Percentiles rank a stretch among this genome's conserved stretches.
Conservation (phyloP, 2,797 vertebrate species). For the Xerus rutilus region DNA sequence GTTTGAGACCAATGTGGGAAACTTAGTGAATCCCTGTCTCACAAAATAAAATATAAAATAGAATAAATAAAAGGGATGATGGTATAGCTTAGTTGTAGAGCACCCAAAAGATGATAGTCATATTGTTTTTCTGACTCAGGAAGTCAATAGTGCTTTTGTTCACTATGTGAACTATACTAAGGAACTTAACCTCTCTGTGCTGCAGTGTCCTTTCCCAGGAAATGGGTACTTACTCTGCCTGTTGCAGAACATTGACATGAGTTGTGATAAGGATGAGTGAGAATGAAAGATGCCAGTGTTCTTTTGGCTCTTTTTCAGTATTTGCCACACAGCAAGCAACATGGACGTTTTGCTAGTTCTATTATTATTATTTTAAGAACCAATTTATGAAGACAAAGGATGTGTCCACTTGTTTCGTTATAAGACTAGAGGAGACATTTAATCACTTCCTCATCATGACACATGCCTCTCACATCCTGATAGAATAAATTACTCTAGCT, state of each 20-base stretch:
- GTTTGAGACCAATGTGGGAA: no score
- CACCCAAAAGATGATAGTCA: no score
- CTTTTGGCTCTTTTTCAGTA: neutral
- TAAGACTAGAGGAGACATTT: neutral
- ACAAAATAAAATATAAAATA: no score
- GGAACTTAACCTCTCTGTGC: neutral
- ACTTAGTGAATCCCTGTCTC: no score
- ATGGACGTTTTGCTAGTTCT: neutral
- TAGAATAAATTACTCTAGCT: slow-evolving; percentile 33
- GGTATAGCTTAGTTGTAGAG: no score
- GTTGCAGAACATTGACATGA: neutral
- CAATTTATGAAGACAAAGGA: neutral
- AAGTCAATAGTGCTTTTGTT: neutral
- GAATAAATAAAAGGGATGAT: no score
- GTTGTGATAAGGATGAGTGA: neutral
- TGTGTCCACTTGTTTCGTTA: neutral
- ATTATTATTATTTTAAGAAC: neutral
- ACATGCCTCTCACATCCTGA: neutral
- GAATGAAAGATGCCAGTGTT: neutral
- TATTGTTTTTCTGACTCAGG: neutral
- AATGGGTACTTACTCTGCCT: neutral
- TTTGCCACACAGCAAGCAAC: neutral
- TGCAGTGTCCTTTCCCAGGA: neutral
- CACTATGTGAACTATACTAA: neutral
- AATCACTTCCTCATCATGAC: neutral